These are phyloP conservation scores for Misgurnus mizolepis DNA, from an alignment of 2,113 vertebrate genomes.

Conservation along the genomic window DNA sequence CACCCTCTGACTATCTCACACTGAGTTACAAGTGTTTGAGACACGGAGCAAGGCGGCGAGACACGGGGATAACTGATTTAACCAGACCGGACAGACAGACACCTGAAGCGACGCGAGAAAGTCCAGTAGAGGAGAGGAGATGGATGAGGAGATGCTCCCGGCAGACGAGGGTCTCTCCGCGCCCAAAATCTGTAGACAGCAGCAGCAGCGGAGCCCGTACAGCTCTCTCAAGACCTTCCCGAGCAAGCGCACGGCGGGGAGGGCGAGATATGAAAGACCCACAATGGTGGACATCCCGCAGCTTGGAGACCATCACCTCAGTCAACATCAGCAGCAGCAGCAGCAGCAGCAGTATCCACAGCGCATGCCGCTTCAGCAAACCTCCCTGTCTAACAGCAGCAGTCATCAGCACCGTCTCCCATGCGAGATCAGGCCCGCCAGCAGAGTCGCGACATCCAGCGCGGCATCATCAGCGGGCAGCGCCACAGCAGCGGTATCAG, in stretches of 20 bases:
- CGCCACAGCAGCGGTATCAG: conserved; percentile 13
- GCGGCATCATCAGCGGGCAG: conserved; percentile 62
- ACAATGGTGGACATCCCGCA: conserved; percentile 86
- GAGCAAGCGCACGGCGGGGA: conserved; percentile 79
- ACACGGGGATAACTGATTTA: conserved; percentile 59
- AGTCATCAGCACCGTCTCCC: conserved; percentile 76
- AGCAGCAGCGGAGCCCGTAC: conserved; percentile 85
- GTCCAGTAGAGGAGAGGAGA: conserved; percentile 57
- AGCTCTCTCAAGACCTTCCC: conserved; percentile 88
- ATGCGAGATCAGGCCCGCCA: conserved; percentile 78
- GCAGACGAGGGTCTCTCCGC: conserved; percentile 87
- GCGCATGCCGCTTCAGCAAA: conserved; percentile 68
- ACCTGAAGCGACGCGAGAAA: conserved; percentile 50
- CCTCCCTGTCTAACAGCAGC: conserved; percentile 67
- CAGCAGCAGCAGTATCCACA: conserved; percentile 68
- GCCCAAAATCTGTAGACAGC: conserved; percentile 86
- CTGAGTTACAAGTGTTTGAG: conserved; percentile 58
- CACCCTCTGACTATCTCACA: conserved; percentile 59
- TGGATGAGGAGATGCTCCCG: conserved; percentile 87
- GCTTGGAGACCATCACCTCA: conserved; percentile 75
- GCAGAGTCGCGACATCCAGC: conserved; percentile 77
- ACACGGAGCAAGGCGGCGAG: conserved; percentile 67
- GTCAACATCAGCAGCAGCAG: conserved; percentile 45
- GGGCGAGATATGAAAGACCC: conserved; percentile 86
- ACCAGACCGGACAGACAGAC: conserved; percentile 38